Evolutionary conservation across 2,797 vertebrate species (phyloP).

Genomic region (Pipistrellus pipistrellus): DNA sequence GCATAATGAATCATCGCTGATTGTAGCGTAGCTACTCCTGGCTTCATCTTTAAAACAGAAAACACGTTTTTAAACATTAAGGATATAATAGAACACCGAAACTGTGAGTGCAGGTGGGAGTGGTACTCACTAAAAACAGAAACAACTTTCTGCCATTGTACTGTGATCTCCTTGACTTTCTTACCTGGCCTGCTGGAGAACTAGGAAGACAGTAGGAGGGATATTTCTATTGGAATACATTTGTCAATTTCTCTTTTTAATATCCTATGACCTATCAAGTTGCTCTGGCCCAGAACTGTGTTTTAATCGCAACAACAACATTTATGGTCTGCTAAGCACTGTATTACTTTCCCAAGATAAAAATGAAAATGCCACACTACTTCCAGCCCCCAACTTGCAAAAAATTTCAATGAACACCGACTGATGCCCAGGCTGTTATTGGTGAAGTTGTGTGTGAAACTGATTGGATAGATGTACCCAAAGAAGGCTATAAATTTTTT

Average conservation of each 20-base stretch:
- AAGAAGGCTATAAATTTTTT: neutral
- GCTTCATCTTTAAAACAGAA: neutral
- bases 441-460: neutral
- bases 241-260: neutral
- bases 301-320: neutral
- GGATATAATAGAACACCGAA: conserved; percentile 8
- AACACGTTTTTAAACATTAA: neutral
- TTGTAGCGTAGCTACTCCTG: neutral
- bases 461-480: neutral
- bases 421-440: accelerated
- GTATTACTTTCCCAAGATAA: neutral
- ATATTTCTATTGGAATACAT: conserved; percentile 39
- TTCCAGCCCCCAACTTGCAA: neutral
- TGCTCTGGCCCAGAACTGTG: neutral
- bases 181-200: neutral
- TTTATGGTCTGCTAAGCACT: neutral
- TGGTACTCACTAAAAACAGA: neutral
- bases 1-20: conserved; percentile 18
- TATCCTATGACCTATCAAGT: neutral
- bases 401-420: neutral
- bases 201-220: neutral
- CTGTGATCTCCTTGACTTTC: neutral
- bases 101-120: neutral
- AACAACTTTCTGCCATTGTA: neutral
- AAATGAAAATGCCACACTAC: neutral